These are phyloP conservation scores for Harpagifer antarcticus DNA, from an alignment of 2,797 vertebrate species.

Conservation along the genomic window DNA sequence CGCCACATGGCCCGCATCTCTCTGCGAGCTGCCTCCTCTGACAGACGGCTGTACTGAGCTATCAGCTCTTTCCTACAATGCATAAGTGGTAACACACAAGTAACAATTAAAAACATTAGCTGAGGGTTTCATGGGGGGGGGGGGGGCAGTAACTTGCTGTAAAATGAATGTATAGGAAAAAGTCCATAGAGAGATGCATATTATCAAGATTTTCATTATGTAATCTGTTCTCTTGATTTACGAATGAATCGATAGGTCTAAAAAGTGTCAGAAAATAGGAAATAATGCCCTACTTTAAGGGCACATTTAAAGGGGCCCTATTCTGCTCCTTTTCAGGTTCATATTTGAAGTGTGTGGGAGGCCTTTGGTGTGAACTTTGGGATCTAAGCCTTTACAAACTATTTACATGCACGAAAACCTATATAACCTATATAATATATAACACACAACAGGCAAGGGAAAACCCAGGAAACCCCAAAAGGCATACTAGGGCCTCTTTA, in stretches of 20 bases:
- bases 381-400: too few species aligned
- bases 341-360: too few species aligned
- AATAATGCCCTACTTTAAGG: background rate
- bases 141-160: background rate
- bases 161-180: background rate
- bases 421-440: too few species aligned
- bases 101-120: background rate
- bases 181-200: background rate
- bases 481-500: too few species aligned
- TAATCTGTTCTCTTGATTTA: background rate
- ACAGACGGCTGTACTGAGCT: constrained; percentile 92
- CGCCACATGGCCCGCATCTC: constrained; percentile 93
- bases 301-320: too few species aligned
- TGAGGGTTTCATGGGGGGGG: background rate
- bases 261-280: too few species aligned
- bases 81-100: constrained; percentile 5
- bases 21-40: constrained; percentile 92
- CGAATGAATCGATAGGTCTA: background rate
- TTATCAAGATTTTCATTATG: background rate
- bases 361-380: too few species aligned
- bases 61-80: constrained; percentile 91
- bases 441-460: too few species aligned
- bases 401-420: too few species aligned
- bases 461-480: too few species aligned
- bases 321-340: too few species aligned